Evolutionary conservation across 1,140 invertebrate species (phyloP).

Genomic region (Zaprionus ornatus): DNA sequence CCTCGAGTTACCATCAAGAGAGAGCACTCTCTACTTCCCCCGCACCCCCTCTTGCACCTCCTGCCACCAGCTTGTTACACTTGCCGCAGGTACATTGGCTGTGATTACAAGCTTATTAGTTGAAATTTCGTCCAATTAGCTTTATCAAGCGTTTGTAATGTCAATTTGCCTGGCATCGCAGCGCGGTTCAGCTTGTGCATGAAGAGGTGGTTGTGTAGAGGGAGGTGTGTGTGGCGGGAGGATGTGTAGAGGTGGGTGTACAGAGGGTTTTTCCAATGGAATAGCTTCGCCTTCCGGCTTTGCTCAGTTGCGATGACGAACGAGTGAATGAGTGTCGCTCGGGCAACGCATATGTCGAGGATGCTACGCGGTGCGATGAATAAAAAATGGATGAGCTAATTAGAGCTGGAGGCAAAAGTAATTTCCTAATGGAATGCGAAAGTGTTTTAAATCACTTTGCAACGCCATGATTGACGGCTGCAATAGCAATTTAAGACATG

Average conservation of each 20-base stretch:
- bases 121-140: conserved; percentile 9
- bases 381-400: neutral
- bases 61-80: neutral
- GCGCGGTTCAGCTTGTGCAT: neutral
- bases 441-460: conserved; percentile 1
- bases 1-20: neutral
- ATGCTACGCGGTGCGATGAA: neutral
- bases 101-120: conserved; percentile 14
- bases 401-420: neutral
- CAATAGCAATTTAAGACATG: neutral
- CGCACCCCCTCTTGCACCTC: neutral
- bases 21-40: neutral
- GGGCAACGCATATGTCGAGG: neutral
- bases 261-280: neutral
- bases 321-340: neutral
- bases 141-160: conserved; percentile 1
- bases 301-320: neutral
- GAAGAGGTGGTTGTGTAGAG: too few species aligned
- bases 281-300: neutral
- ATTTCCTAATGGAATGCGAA: neutral
- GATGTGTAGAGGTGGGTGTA: too few species aligned
- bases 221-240: too few species aligned
- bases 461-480: neutral
- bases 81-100: neutral
- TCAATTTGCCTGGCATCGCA: neutral